Conservation (phyloP, 2,888 invertebrate species). For the Gnatocerus cornutus region DNA sequence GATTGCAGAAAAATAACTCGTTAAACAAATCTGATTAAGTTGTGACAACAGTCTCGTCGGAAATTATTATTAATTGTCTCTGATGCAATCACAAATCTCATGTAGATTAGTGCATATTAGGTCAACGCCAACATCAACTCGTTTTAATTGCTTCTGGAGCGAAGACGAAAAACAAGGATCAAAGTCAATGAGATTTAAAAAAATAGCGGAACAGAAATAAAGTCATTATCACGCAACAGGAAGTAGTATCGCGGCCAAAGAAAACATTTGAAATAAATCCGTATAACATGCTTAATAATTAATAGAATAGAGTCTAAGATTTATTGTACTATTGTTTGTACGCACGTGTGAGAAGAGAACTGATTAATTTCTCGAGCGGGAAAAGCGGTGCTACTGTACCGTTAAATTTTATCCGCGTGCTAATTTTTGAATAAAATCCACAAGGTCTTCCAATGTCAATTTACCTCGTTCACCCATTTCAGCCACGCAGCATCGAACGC, state of each 20-base stretch:
- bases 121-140: slow-evolving; percentile 23
- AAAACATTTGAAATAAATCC: slow-evolving; percentile 11
- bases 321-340: slow-evolving; percentile 24
- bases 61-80: slow-evolving; percentile 37
- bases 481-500: neutral
- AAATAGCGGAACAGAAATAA: slow-evolving; percentile 8
- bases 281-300: slow-evolving; percentile 10
- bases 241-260: slow-evolving; percentile 11
- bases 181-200: neutral
- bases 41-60: slow-evolving; percentile 32
- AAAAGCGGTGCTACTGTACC: slow-evolving; percentile 12
- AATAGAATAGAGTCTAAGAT: slow-evolving; percentile 7
- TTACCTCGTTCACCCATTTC: too few species aligned
- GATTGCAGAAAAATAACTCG: slow-evolving; percentile 7
- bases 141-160: slow-evolving; percentile 32
- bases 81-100: slow-evolving; percentile 37
- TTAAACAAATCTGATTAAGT: slow-evolving; percentile 19
- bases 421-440: too few species aligned
- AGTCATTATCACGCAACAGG: slow-evolving; percentile 28
- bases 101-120: slow-evolving; percentile 35
- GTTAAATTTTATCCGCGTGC: too few species aligned
- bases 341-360: slow-evolving; percentile 6
- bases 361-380: slow-evolving; percentile 4
- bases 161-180: slow-evolving; percentile 5
- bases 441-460: too few species aligned